Evolutionary conservation across 2,888 invertebrate species (phyloP).

Genomic region (Elegia similella): DNA sequence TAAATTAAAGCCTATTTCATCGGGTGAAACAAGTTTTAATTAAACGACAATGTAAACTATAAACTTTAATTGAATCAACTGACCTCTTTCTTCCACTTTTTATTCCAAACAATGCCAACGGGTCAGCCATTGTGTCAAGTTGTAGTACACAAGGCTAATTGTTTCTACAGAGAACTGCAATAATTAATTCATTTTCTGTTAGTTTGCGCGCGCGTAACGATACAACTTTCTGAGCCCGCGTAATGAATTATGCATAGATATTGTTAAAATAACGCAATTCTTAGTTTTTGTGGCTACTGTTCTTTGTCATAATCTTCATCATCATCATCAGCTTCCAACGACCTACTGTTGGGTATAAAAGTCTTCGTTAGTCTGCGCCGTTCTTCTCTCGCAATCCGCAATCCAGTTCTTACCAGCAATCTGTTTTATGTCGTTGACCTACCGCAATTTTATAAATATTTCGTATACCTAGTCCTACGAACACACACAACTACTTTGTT

Average conservation of each 20-base stretch:
- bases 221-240: background rate
- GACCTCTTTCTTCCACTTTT: background rate
- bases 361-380: too few relatives aligned
- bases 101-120: conserved; percentile 10
- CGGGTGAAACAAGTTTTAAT: background rate
- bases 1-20: too few relatives aligned
- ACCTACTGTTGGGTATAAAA: too few relatives aligned
- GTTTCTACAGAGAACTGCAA: conserved; percentile 28
- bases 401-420: too few relatives aligned
- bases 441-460: too few relatives aligned
- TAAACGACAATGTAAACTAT: background rate
- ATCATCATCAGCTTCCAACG: too few relatives aligned
- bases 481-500: too few relatives aligned
- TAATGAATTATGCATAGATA: background rate
- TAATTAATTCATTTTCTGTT: conserved; percentile 28
- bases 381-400: too few relatives aligned
- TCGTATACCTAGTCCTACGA: too few relatives aligned
- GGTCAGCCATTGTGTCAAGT: conserved; percentile 20
- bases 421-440: too few relatives aligned
- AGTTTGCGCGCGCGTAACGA: background rate
- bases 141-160: conserved; percentile 26
- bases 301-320: too few relatives aligned
- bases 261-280: background rate
- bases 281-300: too few relatives aligned
- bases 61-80: conserved; percentile 13